Conservation (phyloP, 2,888 invertebrate species). For the Lycia hirtaria region DNA sequence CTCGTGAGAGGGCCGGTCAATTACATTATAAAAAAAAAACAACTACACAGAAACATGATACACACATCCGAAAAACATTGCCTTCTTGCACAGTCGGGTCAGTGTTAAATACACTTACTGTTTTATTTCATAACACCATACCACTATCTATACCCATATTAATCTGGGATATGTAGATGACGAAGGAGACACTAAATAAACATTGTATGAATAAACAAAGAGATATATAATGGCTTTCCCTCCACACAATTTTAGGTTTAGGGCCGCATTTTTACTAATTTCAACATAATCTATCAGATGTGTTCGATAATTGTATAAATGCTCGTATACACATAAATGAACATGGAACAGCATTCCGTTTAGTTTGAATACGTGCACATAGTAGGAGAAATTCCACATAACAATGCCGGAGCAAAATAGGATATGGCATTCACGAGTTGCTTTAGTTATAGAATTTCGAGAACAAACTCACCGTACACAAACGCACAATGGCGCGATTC, state of each 20-base stretch:
- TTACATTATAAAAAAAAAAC: no score
- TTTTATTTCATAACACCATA: background rate
- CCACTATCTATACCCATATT: background rate
- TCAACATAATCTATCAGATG: slow-evolving; percentile 28
- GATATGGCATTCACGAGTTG: slow-evolving; percentile 22
- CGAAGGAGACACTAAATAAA: background rate
- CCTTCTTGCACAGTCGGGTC: no score
- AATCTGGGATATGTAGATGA: background rate
- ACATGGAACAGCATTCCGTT: slow-evolving; percentile 7
- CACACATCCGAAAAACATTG: no score
- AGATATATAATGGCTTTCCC: background rate
- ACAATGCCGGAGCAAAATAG: slow-evolving; percentile 27
- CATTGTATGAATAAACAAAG: background rate
- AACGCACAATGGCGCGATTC: slow-evolving; percentile 36
- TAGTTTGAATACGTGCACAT: slow-evolving; percentile 3
- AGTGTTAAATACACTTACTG: no score
- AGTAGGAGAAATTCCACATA: slow-evolving; percentile 21
- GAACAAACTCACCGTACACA: slow-evolving; percentile 21
- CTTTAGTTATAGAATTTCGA: slow-evolving; percentile 25
- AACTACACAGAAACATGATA: no score
- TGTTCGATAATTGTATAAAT: slow-evolving; percentile 22
- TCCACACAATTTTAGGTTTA: slow-evolving; percentile 11
- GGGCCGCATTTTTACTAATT: slow-evolving; percentile 24
- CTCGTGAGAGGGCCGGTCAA: no score
- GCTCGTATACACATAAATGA: no score